These are phyloP conservation scores for Pipistrellus pygmaeus DNA, from an alignment of 2,797 vertebrate species.

Conservation along the genomic window DNA sequence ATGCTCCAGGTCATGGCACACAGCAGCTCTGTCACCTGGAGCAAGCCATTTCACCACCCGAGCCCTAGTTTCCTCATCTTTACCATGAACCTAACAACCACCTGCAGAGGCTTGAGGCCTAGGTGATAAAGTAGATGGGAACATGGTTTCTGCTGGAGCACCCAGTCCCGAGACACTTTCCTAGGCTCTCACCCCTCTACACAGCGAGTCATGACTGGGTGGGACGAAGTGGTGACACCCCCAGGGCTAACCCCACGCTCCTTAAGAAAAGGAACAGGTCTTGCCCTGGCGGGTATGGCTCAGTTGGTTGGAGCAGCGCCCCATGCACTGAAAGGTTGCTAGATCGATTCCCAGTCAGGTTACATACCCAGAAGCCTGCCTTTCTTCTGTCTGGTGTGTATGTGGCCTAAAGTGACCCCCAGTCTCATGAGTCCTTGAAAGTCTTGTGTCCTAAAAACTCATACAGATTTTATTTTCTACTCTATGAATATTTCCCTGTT, in stretches of 20 bases:
- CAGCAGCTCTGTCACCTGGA: not conserved
- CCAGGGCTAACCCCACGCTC: rapidly evolving
- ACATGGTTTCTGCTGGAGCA: not conserved
- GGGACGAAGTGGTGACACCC: not conserved
- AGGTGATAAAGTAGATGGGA: rapidly evolving
- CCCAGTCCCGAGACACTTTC: not conserved
- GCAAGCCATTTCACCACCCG: not conserved
- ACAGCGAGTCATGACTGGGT: not conserved
- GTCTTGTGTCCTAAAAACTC: not conserved
- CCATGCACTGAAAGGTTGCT: not conserved
- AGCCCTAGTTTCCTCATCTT: not conserved
- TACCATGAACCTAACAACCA: rapidly evolving
- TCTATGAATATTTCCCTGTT: not conserved
- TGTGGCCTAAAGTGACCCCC: not conserved
- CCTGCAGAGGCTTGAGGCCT: not conserved
- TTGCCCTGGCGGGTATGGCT: not conserved
- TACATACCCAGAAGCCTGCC: not conserved
- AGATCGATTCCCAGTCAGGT: no score
- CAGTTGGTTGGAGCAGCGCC: not conserved
- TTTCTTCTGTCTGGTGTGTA: no score
- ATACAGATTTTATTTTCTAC: not conserved
- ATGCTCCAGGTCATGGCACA: not conserved
- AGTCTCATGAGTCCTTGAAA: not conserved
- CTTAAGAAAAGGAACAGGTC: not conserved
- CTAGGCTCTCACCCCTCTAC: not conserved